phyloP scores from a whole-genome alignment of 2,888 invertebrate species.

The Cephus pulcher region DNA sequence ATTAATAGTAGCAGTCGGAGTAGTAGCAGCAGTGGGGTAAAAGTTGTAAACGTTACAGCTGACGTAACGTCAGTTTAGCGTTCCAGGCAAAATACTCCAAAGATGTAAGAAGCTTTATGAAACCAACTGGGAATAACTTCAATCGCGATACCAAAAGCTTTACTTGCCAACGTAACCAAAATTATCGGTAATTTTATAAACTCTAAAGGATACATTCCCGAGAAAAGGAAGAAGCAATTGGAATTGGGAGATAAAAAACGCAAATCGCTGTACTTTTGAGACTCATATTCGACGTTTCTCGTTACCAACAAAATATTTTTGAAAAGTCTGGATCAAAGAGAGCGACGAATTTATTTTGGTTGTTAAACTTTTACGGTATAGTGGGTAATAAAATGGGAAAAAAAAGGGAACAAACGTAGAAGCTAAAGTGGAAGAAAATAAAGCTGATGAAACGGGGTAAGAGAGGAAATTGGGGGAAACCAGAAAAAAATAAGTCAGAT shows the following conservation, averaged over 20 bases:
- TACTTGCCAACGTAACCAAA: not conserved
- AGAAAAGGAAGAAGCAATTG: too few relatives aligned
- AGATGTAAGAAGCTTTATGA: not conserved
- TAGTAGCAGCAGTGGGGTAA: not conserved
- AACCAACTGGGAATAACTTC: not conserved
- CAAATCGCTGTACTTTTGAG: not conserved
- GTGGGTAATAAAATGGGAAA: not conserved
- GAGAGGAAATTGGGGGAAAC: not conserved
- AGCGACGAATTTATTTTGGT: not conserved
- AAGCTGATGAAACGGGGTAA: not conserved
- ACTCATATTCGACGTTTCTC: not conserved
- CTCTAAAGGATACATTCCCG: too few relatives aligned
- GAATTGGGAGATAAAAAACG: not conserved
- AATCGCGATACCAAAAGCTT: not conserved
- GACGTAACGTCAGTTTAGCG: not conserved
- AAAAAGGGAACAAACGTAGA: not conserved
- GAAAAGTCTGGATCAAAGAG: not conserved
- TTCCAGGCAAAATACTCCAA: not conserved
- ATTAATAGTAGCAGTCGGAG: not conserved
- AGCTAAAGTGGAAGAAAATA: not conserved
- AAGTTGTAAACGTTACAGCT: not conserved
- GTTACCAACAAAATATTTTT: not conserved
- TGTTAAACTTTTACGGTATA: not conserved
- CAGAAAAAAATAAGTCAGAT: not conserved
- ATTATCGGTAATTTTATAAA: too few relatives aligned